Percentiles rank a stretch among this genome's conserved stretches.
Conservation (phyloP, 2,888 invertebrate species). For the Athalia cordata region DNA sequence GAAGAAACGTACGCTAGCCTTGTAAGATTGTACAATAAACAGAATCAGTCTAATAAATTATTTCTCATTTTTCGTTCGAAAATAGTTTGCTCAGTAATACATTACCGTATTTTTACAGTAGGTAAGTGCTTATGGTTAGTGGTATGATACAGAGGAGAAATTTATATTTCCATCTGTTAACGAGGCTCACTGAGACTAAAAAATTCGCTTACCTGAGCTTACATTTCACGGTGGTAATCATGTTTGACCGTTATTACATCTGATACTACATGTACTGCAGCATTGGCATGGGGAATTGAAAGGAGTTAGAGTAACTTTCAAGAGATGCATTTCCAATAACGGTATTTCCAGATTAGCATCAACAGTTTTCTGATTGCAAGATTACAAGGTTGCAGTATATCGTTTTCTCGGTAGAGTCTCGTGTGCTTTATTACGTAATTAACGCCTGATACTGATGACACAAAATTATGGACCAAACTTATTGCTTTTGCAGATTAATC, state of each 20-base stretch:
- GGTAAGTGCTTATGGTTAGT: background rate
- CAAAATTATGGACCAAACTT: background rate
- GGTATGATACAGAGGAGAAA: background rate
- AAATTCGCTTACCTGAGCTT: too few species aligned
- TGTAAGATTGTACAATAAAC: slow-evolving; percentile 46
- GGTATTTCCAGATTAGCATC: background rate
- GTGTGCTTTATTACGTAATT: background rate
- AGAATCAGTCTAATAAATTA: slow-evolving; percentile 65
- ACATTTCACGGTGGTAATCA: too few species aligned
- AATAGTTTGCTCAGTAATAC: background rate
- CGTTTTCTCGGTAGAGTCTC: background rate
- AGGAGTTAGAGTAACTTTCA: background rate
- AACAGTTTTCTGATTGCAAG: background rate
- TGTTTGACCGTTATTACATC: too few species aligned
- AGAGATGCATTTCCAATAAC: background rate
- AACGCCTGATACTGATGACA: background rate
- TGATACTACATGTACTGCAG: too few species aligned
- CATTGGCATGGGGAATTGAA: background rate
- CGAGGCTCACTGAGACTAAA: too few species aligned
- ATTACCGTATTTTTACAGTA: background rate
- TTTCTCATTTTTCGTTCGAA: slow-evolving; percentile 59
- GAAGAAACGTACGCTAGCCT: slow-evolving; percentile 28
- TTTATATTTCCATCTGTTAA: background rate
- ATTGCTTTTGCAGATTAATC: background rate
- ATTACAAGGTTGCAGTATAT: slow-evolving; percentile 3